Base-by-base conservation (phyloP, 1,140 invertebrate genomes). In the Ptiloglossa arizonensis region DNA sequence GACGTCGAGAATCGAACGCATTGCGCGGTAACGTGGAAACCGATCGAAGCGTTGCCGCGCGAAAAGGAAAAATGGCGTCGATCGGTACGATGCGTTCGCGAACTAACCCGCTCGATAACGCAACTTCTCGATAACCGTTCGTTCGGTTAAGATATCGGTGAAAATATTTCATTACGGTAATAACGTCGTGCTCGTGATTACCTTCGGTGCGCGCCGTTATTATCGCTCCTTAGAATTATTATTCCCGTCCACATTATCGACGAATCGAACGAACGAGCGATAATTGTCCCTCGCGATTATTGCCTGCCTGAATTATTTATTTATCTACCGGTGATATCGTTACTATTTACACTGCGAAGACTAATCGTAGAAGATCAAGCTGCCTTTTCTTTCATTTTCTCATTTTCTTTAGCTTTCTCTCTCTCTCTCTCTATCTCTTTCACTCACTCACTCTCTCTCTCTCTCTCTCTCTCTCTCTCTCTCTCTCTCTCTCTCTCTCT, bases 251-350 rank as follows among this genome's bases (percentile, higher is more conserved):
- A 56, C 41, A 17, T 54, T 63, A 71, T 80, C 66, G 76, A 75
- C 76, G 82, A 69, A 83, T 83, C 59, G 78, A 57, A 63, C 59
- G 71, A 80, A 80, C 68, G 67, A 72, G 68, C 77, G 72, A 63
- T 60, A 72, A 83, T 80, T 60, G 38, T 68, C 56, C 44, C 54
- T 17, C 46, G 67, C 69, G 57, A 83, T 82, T 73, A 82, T 79
- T 64, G 48, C 24, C 50, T 68, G 79, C 22, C 67, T 66, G 79
- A 64, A 60, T 67, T 67, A 67, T 46, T n/a, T n/a, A n/a, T n/a
- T n/a, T 38, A 79, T 73, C 56, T 78, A 76, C 54, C 72, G 46
- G 79, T 69, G 73, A 82, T 56, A 54, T 73, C 74, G 63, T 76
- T 57, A 57, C 69, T 76, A 56, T 48, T 44, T 69, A 68, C 50